Evolutionary conservation across 2,113 vertebrate species (phyloP).

Genomic region (Dromaius novaehollandiae): DNA sequence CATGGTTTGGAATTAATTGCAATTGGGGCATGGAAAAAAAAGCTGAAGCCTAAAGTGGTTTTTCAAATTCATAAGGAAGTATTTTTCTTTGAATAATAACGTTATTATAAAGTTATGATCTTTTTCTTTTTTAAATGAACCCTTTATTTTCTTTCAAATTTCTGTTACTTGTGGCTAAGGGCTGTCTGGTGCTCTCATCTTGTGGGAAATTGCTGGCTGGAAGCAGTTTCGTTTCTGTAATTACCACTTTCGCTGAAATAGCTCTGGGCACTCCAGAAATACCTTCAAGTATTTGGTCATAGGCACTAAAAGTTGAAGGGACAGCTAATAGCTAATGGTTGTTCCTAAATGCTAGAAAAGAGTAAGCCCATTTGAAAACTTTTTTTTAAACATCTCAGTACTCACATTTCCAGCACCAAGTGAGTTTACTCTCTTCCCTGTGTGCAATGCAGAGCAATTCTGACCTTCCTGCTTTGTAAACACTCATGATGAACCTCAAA

Average conservation of each 20-base stretch:
- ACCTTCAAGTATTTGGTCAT: slow-evolving; percentile 60
- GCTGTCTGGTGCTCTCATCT: slow-evolving; percentile 64
- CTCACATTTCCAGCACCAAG: neutral
- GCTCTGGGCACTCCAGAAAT: slow-evolving; percentile 63
- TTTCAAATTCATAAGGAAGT: slow-evolving; percentile 57
- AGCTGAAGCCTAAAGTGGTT: slow-evolving; percentile 36
- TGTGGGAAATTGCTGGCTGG: slow-evolving; percentile 62
- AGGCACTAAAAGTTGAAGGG: slow-evolving; percentile 18
- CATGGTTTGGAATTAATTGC: slow-evolving; percentile 63
- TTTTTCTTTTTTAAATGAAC: slow-evolving; percentile 47
- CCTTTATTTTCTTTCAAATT: slow-evolving; percentile 62
- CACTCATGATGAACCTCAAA: neutral
- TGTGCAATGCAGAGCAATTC: neutral
- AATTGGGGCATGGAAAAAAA: slow-evolving; percentile 37
- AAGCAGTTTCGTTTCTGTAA: slow-evolving; percentile 48
- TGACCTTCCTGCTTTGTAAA: neutral
- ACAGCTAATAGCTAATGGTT: slow-evolving; percentile 22
- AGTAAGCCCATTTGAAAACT: neutral
- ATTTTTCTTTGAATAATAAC: slow-evolving; percentile 66
- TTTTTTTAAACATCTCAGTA: neutral
- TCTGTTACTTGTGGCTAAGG: slow-evolving; percentile 58
- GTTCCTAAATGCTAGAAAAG: neutral
- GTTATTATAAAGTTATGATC: slow-evolving; percentile 50
- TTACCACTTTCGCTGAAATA: slow-evolving; percentile 50
- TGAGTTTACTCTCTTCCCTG: neutral